These are phyloP conservation scores for Montipora efflorescens DNA, from an alignment of 64 coral and sea anemone genomes.

Conservation along the genomic window DNA sequence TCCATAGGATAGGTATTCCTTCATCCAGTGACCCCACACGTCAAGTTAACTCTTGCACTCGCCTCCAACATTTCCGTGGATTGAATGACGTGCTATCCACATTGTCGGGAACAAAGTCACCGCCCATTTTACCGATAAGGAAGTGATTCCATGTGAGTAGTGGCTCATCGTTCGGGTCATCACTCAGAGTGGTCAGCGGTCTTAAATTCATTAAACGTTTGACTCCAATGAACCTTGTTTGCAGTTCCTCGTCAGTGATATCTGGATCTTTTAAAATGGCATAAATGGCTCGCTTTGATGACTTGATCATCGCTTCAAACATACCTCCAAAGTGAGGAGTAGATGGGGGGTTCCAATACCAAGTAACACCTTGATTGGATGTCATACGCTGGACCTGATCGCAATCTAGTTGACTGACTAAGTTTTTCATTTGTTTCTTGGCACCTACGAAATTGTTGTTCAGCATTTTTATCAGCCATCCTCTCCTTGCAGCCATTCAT, in stretches of 20 bases:
- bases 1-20: no score
- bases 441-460: neutral
- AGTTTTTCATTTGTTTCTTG: neutral
- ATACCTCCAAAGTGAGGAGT: constrained; percentile 29
- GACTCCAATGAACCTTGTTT: neutral
- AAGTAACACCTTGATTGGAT: constrained; percentile 6
- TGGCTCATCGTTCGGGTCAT: constrained; percentile 32
- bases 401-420: neutral
- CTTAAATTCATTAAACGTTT: constrained; percentile 52
- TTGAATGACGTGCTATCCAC: constrained; percentile 31
- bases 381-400: constrained; percentile 14
- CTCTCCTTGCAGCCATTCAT: constrained; percentile 2
- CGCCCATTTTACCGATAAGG: constrained; percentile 39
- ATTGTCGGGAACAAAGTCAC: constrained; percentile 41
- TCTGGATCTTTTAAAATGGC: constrained; percentile 11
- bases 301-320: constrained; percentile 30
- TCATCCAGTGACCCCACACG: no score
- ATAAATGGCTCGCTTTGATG: constrained; percentile 29
- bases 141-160: constrained; percentile 45
- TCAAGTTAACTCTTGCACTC: constrained; percentile 33
- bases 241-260: constrained; percentile 6
- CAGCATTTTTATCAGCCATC: neutral
- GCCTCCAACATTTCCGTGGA: neutral
- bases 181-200: constrained; percentile 25
- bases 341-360: constrained; percentile 39